These are phyloP conservation scores for Yasuhikotakia modesta DNA, from an alignment of 2,797 vertebrate genomes.

Conservation along the genomic window DNA sequence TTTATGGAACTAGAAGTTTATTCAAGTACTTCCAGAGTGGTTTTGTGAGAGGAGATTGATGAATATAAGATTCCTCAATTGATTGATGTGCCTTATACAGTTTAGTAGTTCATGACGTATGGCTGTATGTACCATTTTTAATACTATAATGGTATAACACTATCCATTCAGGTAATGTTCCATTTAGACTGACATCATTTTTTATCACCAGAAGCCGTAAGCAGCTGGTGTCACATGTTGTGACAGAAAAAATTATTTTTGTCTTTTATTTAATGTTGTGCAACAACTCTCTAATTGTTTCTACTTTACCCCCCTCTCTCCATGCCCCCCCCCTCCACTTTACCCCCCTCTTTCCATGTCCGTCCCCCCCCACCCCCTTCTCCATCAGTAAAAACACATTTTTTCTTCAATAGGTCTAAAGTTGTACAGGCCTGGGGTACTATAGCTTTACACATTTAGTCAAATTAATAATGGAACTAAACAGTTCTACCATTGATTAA, in stretches of 20 bases:
- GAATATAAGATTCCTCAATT: neutral
- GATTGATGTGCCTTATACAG: neutral
- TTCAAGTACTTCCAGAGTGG: too few relatives aligned
- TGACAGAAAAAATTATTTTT: neutral
- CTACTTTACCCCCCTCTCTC: neutral
- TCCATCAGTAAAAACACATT: neutral
- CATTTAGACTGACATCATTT: neutral
- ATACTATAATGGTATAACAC: neutral
- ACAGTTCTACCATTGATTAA: neutral
- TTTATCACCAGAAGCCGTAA: neutral
- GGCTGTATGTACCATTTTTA: neutral
- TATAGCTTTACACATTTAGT: too few relatives aligned
- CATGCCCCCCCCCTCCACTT: neutral
- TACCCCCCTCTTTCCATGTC: too few relatives aligned
- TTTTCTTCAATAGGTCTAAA: neutral
- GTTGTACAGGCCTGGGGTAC: neutral
- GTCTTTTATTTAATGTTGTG: neutral
- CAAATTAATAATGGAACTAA: too few relatives aligned
- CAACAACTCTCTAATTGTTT: conserved; percentile 31
- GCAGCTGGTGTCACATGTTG: conserved; percentile 19
- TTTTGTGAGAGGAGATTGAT: too few relatives aligned
- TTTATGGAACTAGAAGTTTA: neutral
- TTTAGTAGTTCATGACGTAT: neutral
- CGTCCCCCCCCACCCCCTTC: too few relatives aligned
- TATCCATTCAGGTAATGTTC: neutral